Base-by-base conservation (phyloP, 2,113 vertebrate genomes). In the Haemorhous mexicanus region DNA sequence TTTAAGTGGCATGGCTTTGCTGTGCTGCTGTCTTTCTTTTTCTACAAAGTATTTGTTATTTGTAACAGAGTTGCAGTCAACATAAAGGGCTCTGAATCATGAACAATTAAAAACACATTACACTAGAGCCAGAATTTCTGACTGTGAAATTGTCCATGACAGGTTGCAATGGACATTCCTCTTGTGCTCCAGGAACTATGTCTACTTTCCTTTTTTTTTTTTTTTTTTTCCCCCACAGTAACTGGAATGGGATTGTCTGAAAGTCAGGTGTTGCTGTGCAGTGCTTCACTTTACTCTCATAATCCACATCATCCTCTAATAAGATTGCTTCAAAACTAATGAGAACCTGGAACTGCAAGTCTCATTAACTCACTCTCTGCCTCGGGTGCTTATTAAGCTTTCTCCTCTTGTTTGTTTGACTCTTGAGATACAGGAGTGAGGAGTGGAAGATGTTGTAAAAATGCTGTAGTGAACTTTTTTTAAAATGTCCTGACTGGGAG, bases 271-370 rank as follows among this genome's bases (percentile, higher is more conserved):
- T 11, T 86, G 27, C 62, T 76, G 35, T 82, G 24, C 74, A 79
- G n/a, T 46, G 32, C 17, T 92, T 81, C 37, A n/a, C 47, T 95
- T 94, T 78, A 53, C 43, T 82, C 7, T 94, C 53, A 27, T 91
- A 87, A 83, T 52, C 81, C 32, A 49, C 41, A 88, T 52, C n/a
- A 94, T 73, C 17, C 43, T 84, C 39, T 84, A 73, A 55, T 80
- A 83, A 88, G 23, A 66, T 43, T 35, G 6, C 12, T 84, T 91
- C 43, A 49, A 58, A 56, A 24, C 43, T 87, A 95, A 86, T 84
- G 69, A 68, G 68, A 72, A 62, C 12, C 24, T 68, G 78, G 49
- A 30, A 22, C 72, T 95, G 47, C 26, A 53, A 61, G 23, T 81
- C 58, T 84, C 58, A 73, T 81, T 90, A 64, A 89, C 62, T 55